Percentiles rank a stretch among this genome's conserved stretches.
These are phyloP conservation scores for Macrotis lagotis DNA, from an alignment of 2,113 vertebrate genomes.

Conservation along the genomic window DNA sequence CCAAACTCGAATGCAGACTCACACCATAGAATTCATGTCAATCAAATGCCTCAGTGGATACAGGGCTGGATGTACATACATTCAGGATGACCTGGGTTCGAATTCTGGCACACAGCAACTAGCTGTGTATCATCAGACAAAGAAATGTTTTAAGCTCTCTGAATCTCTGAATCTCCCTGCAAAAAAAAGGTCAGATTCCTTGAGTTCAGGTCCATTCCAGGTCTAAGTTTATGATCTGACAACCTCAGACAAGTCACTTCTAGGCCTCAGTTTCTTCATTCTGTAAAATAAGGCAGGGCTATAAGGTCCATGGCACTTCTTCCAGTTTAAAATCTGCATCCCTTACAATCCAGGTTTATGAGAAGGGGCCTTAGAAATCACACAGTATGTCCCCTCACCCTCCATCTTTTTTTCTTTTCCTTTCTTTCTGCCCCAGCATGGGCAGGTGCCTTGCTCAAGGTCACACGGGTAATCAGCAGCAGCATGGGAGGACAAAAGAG, in stretches of 20 bases:
- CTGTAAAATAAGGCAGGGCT: background rate
- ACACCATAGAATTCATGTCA: background rate
- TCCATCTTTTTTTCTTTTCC: no score
- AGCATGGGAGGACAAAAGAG: background rate
- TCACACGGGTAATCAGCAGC: background rate
- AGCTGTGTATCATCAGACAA: no score
- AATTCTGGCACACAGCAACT: no score
- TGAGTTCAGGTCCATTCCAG: background rate
- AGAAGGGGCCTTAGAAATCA: rapidly evolving
- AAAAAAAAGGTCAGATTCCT: background rate
- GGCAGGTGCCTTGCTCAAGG: no score
- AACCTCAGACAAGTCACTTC: background rate
- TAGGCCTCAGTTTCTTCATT: background rate
- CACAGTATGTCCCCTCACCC: background rate
- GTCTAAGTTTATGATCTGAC: background rate
- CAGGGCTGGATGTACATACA: no score
- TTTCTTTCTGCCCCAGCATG: background rate
- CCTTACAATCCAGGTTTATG: background rate
- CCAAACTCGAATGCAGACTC: background rate
- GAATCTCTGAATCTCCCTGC: background rate
- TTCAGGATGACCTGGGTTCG: background rate
- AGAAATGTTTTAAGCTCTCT: background rate
- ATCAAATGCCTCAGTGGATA: rapidly evolving
- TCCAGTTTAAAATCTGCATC: background rate
- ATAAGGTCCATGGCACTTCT: background rate